Conservation (phyloP, 2,113 vertebrate species). For the Scopus umbretta region DNA sequence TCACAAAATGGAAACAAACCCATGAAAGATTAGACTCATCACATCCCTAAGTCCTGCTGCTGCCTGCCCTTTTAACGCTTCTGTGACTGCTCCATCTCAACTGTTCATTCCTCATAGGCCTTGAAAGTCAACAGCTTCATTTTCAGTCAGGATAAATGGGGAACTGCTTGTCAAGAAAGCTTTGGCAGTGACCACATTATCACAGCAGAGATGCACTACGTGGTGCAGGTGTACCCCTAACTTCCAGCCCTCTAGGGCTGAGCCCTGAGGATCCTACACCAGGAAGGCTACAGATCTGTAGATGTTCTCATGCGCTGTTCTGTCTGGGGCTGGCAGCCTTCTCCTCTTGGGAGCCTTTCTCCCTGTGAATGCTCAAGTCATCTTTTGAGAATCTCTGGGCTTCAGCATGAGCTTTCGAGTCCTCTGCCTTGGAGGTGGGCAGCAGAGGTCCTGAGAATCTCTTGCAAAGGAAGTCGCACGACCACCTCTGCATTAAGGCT, state of each 20-base stretch:
- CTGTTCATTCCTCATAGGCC: background rate
- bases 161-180: background rate
- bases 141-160: background rate
- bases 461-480: background rate
- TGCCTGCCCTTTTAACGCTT: background rate
- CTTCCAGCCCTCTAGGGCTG: background rate
- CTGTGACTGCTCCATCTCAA: background rate
- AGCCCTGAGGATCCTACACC: background rate
- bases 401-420: background rate
- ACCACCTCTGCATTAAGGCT: background rate
- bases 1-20: background rate
- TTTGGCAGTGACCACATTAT: background rate
- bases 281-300: background rate
- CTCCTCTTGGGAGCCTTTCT: background rate
- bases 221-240: background rate
- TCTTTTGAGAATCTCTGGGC: background rate
- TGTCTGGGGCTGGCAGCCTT: background rate
- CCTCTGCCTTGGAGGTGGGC: rapidly evolving
- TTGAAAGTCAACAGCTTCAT: background rate
- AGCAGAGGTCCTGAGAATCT: background rate
- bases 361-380: background rate
- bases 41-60: background rate
- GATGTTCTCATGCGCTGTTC: background rate
- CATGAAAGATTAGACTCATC: background rate
- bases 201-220: background rate